These are phyloP conservation scores for Agriotes lineatus DNA, from an alignment of 2,888 invertebrate species.

Conservation along the genomic window DNA sequence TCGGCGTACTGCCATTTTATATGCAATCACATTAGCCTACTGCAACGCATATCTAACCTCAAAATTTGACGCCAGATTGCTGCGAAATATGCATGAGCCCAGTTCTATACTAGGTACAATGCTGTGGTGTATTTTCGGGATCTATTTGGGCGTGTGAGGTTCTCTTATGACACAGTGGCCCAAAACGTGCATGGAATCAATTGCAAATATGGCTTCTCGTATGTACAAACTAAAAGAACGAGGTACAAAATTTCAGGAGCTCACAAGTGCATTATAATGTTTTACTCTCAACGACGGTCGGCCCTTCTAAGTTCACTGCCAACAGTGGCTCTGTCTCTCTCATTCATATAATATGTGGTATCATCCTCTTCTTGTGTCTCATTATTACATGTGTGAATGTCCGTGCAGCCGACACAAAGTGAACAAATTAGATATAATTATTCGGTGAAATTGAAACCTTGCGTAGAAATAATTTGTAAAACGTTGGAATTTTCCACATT, in stretches of 20 bases:
- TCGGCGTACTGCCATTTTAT: too few relatives aligned
- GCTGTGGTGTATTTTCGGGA: too few relatives aligned
- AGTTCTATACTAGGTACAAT: too few relatives aligned
- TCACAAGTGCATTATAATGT: constrained; percentile 43
- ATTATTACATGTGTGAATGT: constrained; percentile 38
- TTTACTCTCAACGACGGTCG: constrained; percentile 42
- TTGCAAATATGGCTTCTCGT: background rate
- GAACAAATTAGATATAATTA: constrained; percentile 10
- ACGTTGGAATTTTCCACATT: too few relatives aligned
- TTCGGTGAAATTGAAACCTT: background rate
- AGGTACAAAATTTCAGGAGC: constrained; percentile 65
- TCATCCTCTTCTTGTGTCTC: constrained; percentile 51
- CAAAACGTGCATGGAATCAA: background rate
- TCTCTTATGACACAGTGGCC: background rate
- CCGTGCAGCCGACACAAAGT: constrained; percentile 36
- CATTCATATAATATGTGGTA: constrained; percentile 48
- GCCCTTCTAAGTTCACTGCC: constrained; percentile 60
- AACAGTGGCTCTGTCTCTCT: constrained; percentile 64
- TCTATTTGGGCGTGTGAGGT: too few relatives aligned
- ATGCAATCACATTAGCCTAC: too few relatives aligned
- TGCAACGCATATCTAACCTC: too few relatives aligned
- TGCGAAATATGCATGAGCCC: too few relatives aligned
- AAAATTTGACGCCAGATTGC: too few relatives aligned
- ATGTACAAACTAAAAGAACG: constrained; percentile 39
- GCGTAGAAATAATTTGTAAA: too few relatives aligned